These are phyloP conservation scores for Drosophila tani DNA, from an alignment of 1,140 invertebrate genomes.

Conservation along the genomic window DNA sequence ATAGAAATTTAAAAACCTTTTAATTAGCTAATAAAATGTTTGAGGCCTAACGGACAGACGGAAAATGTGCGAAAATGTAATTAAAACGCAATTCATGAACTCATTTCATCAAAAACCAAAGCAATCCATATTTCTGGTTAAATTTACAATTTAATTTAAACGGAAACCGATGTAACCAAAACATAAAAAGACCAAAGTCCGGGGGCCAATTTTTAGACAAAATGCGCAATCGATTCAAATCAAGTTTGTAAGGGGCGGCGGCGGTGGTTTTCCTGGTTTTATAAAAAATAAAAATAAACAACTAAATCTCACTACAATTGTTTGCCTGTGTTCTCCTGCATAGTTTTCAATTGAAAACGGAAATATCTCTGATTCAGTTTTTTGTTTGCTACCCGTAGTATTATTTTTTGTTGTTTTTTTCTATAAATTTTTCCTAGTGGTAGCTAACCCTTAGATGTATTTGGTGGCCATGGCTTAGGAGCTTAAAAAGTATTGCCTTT, in stretches of 20 bases:
- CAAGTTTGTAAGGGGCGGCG: constrained; percentile 8
- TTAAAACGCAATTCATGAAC: constrained; percentile 37
- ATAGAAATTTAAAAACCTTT: constrained; percentile 19
- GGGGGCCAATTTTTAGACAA: constrained; percentile 20
- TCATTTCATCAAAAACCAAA: constrained; percentile 15
- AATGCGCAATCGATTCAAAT: constrained; percentile 37
- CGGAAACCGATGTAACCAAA: constrained; percentile 5
- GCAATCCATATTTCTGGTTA: constrained; percentile 30
- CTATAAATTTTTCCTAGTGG: constrained; percentile 12
- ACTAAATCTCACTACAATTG: constrained; percentile 30
- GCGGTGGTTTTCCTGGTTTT: not conserved
- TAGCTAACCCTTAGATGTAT: constrained; percentile 17
- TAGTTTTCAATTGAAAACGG: constrained; percentile 45
- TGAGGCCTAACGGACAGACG: constrained; percentile 9
- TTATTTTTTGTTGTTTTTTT: not conserved
- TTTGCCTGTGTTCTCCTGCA: constrained; percentile 24
- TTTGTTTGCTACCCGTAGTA: not conserved
- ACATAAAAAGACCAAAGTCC: constrained; percentile 2
- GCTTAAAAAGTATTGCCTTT: constrained; percentile 5
- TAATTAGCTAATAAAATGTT: constrained; percentile 49
- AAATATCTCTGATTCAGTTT: constrained; percentile 34
- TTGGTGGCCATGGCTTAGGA: constrained; percentile 16
- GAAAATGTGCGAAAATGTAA: constrained; percentile 49
- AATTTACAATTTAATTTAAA: constrained; percentile 41
- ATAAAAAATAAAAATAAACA: constrained; percentile 20